A percentile compares a stretch with the other conserved stretches of the same genome.
phyloP scores from a whole-genome alignment of 2,888 invertebrate genomes.

The Linyphia triangularis region DNA sequence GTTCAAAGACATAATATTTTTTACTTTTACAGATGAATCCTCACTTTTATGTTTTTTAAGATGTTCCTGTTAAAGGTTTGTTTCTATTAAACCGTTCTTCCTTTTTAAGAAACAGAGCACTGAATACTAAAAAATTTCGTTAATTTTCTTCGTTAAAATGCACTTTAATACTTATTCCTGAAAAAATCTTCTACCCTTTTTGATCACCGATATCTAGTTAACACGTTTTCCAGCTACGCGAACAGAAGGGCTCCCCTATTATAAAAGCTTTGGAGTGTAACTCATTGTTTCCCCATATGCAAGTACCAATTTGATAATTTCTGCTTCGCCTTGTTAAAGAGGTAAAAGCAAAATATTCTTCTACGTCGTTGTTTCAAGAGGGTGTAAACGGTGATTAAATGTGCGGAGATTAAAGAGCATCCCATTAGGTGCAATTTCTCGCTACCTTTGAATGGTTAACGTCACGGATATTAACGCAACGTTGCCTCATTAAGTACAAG shows the following conservation, averaged over 20 bases:
- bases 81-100: too few species aligned
- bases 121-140: too few species aligned
- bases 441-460: neutral
- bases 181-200: neutral
- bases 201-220: neutral
- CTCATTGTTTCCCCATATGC: neutral
- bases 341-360: neutral
- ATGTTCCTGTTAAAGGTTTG: too few species aligned
- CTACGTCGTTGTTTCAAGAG: neutral
- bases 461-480: conserved; percentile 9
- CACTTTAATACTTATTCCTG: neutral
- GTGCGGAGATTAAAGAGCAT: neutral
- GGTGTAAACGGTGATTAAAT: neutral
- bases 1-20: too few species aligned
- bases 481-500: conserved; percentile 17
- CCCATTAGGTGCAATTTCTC: neutral
- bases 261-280: neutral
- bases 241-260: neutral
- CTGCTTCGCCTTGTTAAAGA: neutral
- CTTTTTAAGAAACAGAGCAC: too few species aligned
- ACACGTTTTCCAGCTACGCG: neutral
- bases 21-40: too few species aligned
- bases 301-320: neutral
- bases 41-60: too few species aligned
- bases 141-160: too few species aligned